Base-by-base conservation (phyloP, 2,888 invertebrate genomes). In the Subacronicta megacephala region DNA sequence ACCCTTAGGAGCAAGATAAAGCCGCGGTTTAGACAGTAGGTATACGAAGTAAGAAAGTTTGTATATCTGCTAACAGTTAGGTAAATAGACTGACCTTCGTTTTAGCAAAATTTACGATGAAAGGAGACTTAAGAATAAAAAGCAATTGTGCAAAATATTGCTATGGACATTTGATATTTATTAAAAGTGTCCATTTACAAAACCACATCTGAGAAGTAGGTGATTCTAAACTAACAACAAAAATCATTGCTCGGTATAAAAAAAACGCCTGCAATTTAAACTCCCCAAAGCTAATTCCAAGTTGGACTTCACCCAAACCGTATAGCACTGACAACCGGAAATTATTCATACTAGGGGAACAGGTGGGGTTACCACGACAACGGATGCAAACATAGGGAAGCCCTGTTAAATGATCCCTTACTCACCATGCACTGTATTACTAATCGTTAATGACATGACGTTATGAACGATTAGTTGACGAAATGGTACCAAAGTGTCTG, bases 331-430 rank as follows among this genome's bases (percentile, higher is more conserved):
- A 84, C 89, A 81, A 75, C 88, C 92, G 93, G 93, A 93, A 90
- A 93, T 93, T 90, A 80, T 72, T 80, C 77, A 80, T 78, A 66
- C 46, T 59, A 63, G 82, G 80, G 81, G 73, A 79, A 71, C 78
- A 62, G 71, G 76, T 79, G 78, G 83, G 78, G 92, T 92, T 87
- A 74, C 91, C 88, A 85, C 80, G 92, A 81, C 89, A 82, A 93
- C 92, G 76, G 78, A 67, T 80, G 68, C 81, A 87, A 93, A 93
- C 92, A 91, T 69, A 80, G 86, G 89, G 92, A 93, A 90, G 77
- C 90, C 90, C 49, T 52, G 16, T 45, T 35, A 13, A 62, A 45
- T 50, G 59, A 66, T 66, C 75, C 71, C 56, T 45, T 56, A 29
- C 56, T 45, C 55, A 29, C 17, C 43, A 35, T 53, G 57, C 42